A percentile compares a stretch with the other conserved stretches of the same genome.
Conservation (phyloP, 2,888 invertebrate genomes). For the Cactoblastis cactorum region DNA sequence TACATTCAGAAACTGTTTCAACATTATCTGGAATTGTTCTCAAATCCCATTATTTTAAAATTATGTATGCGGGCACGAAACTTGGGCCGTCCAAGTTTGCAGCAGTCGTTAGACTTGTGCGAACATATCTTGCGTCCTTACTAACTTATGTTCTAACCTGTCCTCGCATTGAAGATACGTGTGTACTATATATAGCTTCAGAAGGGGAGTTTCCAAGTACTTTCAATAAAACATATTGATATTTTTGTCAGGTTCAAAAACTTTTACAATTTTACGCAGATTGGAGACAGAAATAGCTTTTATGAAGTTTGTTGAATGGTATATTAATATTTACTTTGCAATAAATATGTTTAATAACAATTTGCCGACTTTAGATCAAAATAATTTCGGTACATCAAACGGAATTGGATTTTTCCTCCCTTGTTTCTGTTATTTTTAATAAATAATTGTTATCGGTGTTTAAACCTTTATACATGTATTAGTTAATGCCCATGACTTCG, state of each 20-base stretch:
- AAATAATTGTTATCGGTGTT: no score
- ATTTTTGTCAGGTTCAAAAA: neutral
- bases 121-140: neutral
- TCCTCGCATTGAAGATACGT: neutral
- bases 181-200: neutral
- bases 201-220: neutral
- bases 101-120: neutral
- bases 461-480: no score
- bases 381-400: no score
- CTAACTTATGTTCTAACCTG: neutral
- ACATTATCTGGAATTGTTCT: no score
- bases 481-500: no score
- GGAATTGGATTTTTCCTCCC: no score
- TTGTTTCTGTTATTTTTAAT: no score
- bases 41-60: neutral
- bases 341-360: neutral
- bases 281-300: neutral
- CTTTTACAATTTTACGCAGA: constrained; percentile 8
- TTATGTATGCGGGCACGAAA: neutral
- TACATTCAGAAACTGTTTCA: no score
- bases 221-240: neutral
- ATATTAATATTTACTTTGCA: neutral
- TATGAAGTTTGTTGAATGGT: neutral
- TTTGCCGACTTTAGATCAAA: neutral
- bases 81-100: neutral